Conservation (phyloP, 37 sponge, comb jelly and placozoan species). For the Ianthella basta region DNA sequence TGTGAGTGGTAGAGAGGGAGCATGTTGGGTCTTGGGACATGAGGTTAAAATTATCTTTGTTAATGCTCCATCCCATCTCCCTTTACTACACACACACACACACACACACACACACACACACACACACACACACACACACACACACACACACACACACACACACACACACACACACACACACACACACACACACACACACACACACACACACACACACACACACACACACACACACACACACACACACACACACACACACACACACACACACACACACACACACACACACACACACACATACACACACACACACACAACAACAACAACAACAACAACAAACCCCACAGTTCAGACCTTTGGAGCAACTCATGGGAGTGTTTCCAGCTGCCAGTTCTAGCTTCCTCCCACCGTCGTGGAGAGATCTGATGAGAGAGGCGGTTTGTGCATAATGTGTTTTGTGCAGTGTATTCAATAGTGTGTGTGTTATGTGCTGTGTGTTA, state of each 20-base stretch:
- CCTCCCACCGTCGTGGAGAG: slow-evolving; percentile 86
- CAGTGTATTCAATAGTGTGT: slow-evolving; percentile 14
- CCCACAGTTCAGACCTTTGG: slow-evolving; percentile 86
- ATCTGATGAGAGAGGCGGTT: slow-evolving; percentile 84
- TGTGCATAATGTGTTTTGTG: not conserved
- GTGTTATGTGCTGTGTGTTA: slow-evolving; percentile 24
- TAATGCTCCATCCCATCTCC: not conserved
- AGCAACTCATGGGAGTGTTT: slow-evolving; percentile 99
- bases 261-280: not conserved
- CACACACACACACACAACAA: no score
- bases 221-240: no score
- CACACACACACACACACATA: not conserved
- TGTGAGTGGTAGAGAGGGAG: not conserved
- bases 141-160: no score
- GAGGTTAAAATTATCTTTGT: not conserved
- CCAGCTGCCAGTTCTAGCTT: slow-evolving; percentile 95
- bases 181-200: no score
- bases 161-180: no score
- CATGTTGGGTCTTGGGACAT: not conserved
- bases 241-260: not conserved
- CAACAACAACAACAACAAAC: not conserved
- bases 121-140: no score
- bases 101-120: no score
- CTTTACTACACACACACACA: not conserved
- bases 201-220: no score